Evolutionary conservation across 2,888 invertebrate species (phyloP).

Genomic region (Melanostoma scalare): DNA sequence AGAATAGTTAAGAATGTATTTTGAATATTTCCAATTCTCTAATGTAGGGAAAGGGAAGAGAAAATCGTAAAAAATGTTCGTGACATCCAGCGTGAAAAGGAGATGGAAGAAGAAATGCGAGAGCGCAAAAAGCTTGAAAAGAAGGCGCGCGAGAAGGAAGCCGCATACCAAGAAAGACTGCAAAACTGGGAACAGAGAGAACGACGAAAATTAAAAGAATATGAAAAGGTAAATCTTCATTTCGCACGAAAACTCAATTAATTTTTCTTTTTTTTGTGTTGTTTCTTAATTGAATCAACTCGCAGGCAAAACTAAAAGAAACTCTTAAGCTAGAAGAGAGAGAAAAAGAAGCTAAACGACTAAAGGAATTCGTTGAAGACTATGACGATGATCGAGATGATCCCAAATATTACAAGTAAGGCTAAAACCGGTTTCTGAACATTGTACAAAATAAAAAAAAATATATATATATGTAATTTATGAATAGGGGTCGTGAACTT

Average conservation of each 20-base stretch:
- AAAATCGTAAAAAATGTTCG: slow-evolving; percentile 83
- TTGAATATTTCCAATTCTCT: background rate
- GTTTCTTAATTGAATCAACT: slow-evolving; percentile 16
- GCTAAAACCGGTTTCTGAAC: background rate
- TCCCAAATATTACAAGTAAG: slow-evolving; percentile 94
- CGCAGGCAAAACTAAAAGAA: slow-evolving; percentile 90
- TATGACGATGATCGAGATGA: slow-evolving; percentile 99
- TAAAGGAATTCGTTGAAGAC: slow-evolving; percentile 99
- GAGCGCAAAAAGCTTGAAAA: slow-evolving; percentile 95
- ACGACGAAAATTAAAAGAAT: slow-evolving; percentile 93
- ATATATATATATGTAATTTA: slow-evolving; percentile 75
- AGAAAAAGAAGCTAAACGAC: slow-evolving; percentile 94
- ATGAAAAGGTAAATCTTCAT: slow-evolving; percentile 85
- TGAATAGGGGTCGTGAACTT: slow-evolving; percentile 88
- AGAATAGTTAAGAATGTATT: background rate
- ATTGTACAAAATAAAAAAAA: background rate
- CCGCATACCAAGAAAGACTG: slow-evolving; percentile 95
- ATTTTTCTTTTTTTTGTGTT: background rate
- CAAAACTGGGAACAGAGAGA: slow-evolving; percentile 94
- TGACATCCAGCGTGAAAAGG: slow-evolving; percentile 89
- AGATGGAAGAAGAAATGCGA: slow-evolving; percentile 95
- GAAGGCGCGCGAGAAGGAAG: slow-evolving; percentile 96
- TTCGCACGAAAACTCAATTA: background rate
- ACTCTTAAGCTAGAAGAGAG: slow-evolving; percentile 92
- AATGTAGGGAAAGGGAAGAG: slow-evolving; percentile 81